Evolutionary conservation across 2,113 vertebrate species (phyloP).

Genomic region (Leucoraja erinaceus): DNA sequence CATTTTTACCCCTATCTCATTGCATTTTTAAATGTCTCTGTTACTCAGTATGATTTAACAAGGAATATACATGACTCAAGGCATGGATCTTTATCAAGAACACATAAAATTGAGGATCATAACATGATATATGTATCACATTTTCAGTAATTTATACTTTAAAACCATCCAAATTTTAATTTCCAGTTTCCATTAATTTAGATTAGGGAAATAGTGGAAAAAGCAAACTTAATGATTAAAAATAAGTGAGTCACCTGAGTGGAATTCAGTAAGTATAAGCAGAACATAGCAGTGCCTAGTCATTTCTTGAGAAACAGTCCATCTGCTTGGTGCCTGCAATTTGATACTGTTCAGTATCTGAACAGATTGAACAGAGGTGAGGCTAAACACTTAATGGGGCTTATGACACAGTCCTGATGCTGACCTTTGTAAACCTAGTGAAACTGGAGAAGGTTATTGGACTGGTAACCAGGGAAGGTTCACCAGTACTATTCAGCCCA

Average conservation of each 20-base stretch:
- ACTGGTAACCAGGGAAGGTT: background rate
- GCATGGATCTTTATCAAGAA: conserved; percentile 49
- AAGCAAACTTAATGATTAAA: background rate
- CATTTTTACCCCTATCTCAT: too few species aligned
- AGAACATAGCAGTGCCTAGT: background rate
- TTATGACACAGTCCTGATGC: background rate
- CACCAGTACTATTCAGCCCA: background rate
- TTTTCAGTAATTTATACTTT: too few species aligned
- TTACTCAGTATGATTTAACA: conserved; percentile 43
- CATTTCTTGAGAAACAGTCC: background rate
- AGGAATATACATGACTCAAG: conserved; percentile 50
- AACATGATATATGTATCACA: background rate
- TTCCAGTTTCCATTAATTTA: background rate
- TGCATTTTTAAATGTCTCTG: background rate
- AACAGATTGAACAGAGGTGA: background rate
- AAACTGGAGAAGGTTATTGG: background rate
- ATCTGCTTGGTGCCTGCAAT: background rate
- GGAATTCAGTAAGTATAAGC: background rate
- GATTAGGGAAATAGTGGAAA: background rate
- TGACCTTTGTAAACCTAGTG: background rate
- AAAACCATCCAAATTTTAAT: background rate
- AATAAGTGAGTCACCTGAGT: background rate
- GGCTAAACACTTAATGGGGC: conserved; percentile 29
- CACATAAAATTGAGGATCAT: conserved; percentile 48
- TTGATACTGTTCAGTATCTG: background rate